Percentiles rank a stretch among this genome's conserved stretches.
phyloP scores from a whole-genome alignment of 2,113 vertebrate genomes.

The Protobothrops flavoviridis region DNA sequence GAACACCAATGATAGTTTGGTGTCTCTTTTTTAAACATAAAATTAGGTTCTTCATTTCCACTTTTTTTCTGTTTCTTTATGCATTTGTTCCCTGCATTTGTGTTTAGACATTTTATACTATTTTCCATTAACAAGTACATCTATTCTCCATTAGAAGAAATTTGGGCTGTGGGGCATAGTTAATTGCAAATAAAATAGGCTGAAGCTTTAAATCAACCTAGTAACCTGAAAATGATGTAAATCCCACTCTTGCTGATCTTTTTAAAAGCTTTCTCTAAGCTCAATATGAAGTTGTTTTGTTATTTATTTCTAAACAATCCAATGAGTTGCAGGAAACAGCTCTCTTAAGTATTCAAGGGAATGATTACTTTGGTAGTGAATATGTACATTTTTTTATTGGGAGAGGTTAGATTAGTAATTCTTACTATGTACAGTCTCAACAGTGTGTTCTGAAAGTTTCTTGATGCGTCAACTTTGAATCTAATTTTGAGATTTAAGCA shows the following conservation, averaged over 20 bases:
- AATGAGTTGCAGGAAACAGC: neutral
- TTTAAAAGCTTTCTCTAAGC: constrained; percentile 6
- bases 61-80: neutral
- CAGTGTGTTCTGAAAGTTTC: neutral
- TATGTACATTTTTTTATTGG: neutral
- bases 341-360: neutral
- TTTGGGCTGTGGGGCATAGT: neutral
- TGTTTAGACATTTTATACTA: neutral
- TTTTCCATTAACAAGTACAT: neutral
- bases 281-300: neutral
- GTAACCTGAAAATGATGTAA: constrained; percentile 19
- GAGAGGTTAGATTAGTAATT: neutral
- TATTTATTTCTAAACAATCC: constrained; percentile 21
- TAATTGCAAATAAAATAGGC: constrained; percentile 35
- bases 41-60: constrained; percentile 10
- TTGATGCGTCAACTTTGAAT: neutral
- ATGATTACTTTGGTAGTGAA: neutral
- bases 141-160: neutral
- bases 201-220: constrained; percentile 24
- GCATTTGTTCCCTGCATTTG: constrained; percentile 4
- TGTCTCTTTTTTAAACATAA: neutral
- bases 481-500: neutral
- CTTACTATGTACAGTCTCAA: neutral
- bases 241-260: neutral
- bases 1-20: constrained; percentile 26